Conservation (phyloP, 2,113 vertebrate species). For the Nerophis lumbriciformis region DNA sequence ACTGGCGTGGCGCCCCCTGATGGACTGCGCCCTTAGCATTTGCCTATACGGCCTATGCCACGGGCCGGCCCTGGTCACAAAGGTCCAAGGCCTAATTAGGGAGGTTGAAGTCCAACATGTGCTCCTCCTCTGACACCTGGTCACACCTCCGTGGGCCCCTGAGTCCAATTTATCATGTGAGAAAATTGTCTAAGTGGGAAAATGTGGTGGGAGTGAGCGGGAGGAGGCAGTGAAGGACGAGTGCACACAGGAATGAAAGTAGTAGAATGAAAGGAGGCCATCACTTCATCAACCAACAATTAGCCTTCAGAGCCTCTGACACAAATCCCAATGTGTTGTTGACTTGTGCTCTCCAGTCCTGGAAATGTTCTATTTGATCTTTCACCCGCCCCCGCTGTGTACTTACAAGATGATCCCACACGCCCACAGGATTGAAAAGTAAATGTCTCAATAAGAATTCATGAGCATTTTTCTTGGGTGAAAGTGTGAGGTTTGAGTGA, state of each 20-base stretch:
- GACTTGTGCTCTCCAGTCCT: neutral
- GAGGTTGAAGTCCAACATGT: constrained; percentile 47
- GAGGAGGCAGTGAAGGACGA: constrained; percentile 52
- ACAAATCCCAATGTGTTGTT: neutral
- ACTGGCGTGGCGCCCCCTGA: no score
- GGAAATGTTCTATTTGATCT: no score
- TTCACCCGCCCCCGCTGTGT: no score
- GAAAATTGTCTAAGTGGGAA: constrained; percentile 60
- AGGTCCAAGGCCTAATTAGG: constrained; percentile 56
- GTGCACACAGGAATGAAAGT: constrained; percentile 39
- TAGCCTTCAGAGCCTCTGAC: neutral
- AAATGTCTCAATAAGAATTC: constrained; percentile 6
- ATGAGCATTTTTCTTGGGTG: neutral
- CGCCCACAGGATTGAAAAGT: constrained; percentile 5
- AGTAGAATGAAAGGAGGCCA: constrained; percentile 4
- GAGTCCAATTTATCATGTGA: constrained; percentile 66
- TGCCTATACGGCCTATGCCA: no score
- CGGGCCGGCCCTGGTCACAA: constrained; percentile 23
- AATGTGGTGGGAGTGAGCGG: constrained; percentile 46
- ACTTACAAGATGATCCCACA: neutral
- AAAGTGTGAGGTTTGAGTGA: constrained; percentile 38
- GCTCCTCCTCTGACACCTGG: constrained; percentile 48
- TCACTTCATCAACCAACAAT: constrained; percentile 35
- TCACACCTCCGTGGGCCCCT: constrained; percentile 53
- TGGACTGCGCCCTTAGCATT: no score